These are phyloP conservation scores for Macrobrachium nipponense DNA, from an alignment of 1,140 invertebrate genomes.

Conservation along the genomic window DNA sequence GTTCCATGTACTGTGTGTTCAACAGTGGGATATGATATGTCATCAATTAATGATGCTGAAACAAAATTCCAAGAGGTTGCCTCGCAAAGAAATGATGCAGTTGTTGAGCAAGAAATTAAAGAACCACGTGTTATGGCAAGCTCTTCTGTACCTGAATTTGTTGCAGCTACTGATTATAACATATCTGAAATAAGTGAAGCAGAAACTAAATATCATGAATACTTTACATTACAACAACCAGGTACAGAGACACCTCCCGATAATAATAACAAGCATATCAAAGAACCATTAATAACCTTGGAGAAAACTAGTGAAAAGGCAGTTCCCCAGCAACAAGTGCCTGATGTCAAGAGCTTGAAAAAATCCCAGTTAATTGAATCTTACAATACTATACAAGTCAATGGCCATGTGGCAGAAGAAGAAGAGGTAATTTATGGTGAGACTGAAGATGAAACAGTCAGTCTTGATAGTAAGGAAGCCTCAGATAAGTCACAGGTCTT, in stretches of 20 bases:
- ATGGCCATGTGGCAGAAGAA: neutral
- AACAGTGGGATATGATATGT: neutral
- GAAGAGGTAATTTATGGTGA: neutral
- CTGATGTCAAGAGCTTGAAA: too few relatives aligned
- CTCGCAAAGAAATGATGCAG: too few relatives aligned
- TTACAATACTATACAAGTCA: too few relatives aligned
- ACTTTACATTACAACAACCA: neutral
- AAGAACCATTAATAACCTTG: neutral
- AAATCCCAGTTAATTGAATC: too few relatives aligned
- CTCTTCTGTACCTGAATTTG: neutral
- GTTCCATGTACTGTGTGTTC: neutral
- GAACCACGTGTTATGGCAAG: too few relatives aligned
- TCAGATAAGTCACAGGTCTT: neutral
- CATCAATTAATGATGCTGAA: constrained; percentile 8
- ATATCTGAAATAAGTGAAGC: constrained; percentile 11
- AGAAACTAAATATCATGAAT: constrained; percentile 11
- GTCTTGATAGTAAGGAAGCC: neutral
- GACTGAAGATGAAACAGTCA: constrained; percentile 17
- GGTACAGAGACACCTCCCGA: neutral
- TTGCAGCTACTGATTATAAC: neutral
- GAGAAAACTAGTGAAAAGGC: too few relatives aligned
- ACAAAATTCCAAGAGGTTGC: neutral
- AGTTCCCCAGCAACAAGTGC: too few relatives aligned
- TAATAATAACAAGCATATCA: neutral
- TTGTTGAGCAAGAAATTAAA: too few relatives aligned